Base-by-base conservation (phyloP, 2,888 invertebrate species). In the Melolontha melolontha region DNA sequence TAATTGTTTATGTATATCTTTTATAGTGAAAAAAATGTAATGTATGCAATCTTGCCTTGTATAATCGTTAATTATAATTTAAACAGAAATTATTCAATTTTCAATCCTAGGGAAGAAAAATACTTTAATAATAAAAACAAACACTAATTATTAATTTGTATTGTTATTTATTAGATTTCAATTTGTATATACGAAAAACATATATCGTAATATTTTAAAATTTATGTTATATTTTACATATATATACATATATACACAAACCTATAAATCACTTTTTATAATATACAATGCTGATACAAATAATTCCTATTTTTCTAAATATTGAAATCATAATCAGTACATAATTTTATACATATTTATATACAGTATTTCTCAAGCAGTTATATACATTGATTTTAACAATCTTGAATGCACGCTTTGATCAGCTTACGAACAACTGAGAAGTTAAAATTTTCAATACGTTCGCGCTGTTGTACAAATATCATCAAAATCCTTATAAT, bases 1-100 rank as follows among this genome's bases (percentile, higher is more conserved):
- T 59, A 50, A 49, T 16, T 47, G 39, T 47, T 22, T 17, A 64
- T 14, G 22, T 17, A 62, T 27, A 12, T 44, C 17, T 16, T 44
- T 16, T 29, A 12, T 22, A 47, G 27, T n/a, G n/a, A 39, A 44
- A 34, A 34, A 34, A 34, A 40, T 52, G 29, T 59, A 69, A 62
- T 66, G 71, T 71, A 76, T 75, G 73, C 75, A 75, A 75, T 76
- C 76, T 77, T 77, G 77, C 77, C 77, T 76, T 76, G 52, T 34
- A 10, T 54, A 57, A 54, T 47, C 44, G 42, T 47, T 47, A 47
- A 34, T 34, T 59, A 34, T 12, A 66, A 50, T 34, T 34, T 34
- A 8, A 34, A 34, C 34, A 71, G 70, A 69, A 68, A 51, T 16
- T 40, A 40, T 62, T 49, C 17, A 62, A 59, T 51, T 27, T 17